Percentiles rank a stretch among this genome's conserved stretches.
Conservation (phyloP, 2,113 vertebrate species). For the Lepidothrix coronata region DNA sequence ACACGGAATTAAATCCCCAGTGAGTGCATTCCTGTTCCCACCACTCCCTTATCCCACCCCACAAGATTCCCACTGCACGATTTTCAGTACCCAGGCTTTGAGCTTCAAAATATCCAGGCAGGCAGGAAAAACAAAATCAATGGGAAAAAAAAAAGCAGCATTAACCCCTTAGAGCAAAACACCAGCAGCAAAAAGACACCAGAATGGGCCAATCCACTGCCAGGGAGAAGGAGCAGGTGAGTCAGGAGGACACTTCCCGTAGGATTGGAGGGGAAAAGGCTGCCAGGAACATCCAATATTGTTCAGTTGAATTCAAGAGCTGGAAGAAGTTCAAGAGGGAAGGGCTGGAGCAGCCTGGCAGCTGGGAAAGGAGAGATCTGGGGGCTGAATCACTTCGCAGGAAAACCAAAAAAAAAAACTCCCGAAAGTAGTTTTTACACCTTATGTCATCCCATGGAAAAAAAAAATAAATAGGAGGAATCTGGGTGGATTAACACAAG, state of each 20-base stretch:
- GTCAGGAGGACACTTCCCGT: background rate
- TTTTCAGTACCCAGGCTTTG: background rate
- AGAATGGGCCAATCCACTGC: rapidly evolving
- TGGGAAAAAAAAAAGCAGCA: background rate
- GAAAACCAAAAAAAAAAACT: background rate
- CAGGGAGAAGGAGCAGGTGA: background rate
- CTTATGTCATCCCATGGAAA: background rate
- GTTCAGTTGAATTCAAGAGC: background rate
- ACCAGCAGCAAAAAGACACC: too few relatives aligned
- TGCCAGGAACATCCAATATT: background rate
- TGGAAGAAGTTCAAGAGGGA: slow-evolving; percentile 3
- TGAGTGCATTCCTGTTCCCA: background rate
- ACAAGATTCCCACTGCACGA: rapidly evolving
- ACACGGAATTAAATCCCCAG: rapidly evolving
- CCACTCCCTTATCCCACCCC: background rate
- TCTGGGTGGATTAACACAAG: background rate
- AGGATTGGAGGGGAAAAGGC: background rate
- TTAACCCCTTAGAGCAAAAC: background rate
- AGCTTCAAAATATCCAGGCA: background rate
- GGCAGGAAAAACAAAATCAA: background rate
- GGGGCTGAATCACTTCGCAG: background rate
- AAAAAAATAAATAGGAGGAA: background rate
- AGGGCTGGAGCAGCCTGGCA: background rate
- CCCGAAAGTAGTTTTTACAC: background rate
- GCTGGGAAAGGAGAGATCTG: background rate